Percentiles rank a stretch among this genome's conserved stretches.
phyloP scores from a whole-genome alignment of 53 echinoderm and acorn worm species.

The Astropecten irregularis region DNA sequence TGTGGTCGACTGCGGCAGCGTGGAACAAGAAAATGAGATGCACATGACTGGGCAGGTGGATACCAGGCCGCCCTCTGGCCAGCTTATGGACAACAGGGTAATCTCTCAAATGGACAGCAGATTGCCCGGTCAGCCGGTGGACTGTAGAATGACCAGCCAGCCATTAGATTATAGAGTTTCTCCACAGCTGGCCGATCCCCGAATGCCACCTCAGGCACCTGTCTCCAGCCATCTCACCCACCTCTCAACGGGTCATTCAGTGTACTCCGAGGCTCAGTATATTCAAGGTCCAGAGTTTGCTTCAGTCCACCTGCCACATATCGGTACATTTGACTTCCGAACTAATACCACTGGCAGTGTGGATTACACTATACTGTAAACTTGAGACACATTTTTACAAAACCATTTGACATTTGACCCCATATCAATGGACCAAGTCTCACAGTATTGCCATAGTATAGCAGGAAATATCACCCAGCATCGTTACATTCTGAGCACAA shows the following conservation, averaged over 20 bases:
- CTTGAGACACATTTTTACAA: background rate
- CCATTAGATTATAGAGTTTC: slow-evolving; percentile 38
- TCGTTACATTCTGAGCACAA: no score
- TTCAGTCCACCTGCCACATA: slow-evolving; percentile 38
- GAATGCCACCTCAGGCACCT: background rate
- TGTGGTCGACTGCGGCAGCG: background rate
- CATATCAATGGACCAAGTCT: no score
- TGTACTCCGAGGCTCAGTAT: slow-evolving; percentile 42
- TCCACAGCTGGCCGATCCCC: slow-evolving; percentile 21
- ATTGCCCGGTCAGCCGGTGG: slow-evolving; percentile 23
- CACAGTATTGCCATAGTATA: no score
- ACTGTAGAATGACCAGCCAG: slow-evolving; percentile 32
- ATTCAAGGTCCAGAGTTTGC: slow-evolving; percentile 36
- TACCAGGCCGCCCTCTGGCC: background rate
- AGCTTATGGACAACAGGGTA: slow-evolving; percentile 16
- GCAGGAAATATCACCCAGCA: no score
- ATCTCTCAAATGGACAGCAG: slow-evolving; percentile 6
- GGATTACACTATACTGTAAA: slow-evolving; percentile 37
- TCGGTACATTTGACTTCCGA: slow-evolving; percentile 41
- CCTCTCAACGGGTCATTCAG: slow-evolving; percentile 8
- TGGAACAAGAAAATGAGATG: slow-evolving; percentile 9
- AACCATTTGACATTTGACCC: no score
- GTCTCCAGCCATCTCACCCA: background rate
- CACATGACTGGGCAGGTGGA: background rate
- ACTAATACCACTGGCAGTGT: slow-evolving; percentile 31